Conservation (phyloP, 1,140 invertebrate genomes). For the Listronotus oregonensis region DNA sequence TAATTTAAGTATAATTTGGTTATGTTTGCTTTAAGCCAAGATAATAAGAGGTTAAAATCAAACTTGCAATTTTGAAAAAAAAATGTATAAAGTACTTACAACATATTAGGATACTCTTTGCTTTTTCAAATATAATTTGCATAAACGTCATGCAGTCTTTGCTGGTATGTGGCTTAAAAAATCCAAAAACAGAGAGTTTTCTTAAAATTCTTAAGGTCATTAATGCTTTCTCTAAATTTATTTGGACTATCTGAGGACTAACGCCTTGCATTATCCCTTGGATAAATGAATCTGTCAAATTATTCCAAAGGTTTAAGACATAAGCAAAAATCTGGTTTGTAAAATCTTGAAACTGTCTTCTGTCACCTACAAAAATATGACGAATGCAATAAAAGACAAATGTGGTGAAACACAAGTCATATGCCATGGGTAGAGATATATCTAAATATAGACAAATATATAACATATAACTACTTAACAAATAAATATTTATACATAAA, state of each 20-base stretch:
- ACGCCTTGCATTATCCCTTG: slow-evolving; percentile 64
- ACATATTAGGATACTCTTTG: slow-evolving; percentile 77
- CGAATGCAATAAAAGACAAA: too few species aligned
- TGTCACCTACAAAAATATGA: slow-evolving; percentile 45
- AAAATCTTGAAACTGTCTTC: slow-evolving; percentile 69
- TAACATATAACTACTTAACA: too few species aligned
- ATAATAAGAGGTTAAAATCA: too few species aligned
- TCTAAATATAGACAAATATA: too few species aligned
- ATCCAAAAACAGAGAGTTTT: slow-evolving; percentile 81
- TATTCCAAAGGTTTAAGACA: slow-evolving; percentile 76
- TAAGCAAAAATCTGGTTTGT: slow-evolving; percentile 72
- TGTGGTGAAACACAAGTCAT: too few species aligned
- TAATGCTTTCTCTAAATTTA: slow-evolving; percentile 76
- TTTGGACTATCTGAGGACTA: slow-evolving; percentile 61
- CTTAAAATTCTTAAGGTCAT: slow-evolving; percentile 79
- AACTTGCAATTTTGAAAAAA: too few species aligned
- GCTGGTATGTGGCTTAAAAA: slow-evolving; percentile 75
- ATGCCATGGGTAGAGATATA: not conserved
- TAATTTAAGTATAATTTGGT: too few species aligned
- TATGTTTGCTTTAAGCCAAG: too few species aligned
- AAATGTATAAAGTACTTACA: slow-evolving; percentile 58
- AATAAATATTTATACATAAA: too few species aligned
- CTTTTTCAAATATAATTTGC: slow-evolving; percentile 75
- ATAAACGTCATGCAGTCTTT: slow-evolving; percentile 77
- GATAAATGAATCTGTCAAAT: slow-evolving; percentile 69